Percentiles rank a stretch among this genome's conserved stretches.
Evolutionary conservation across 2,113 vertebrate genomes (phyloP).

Genomic region (Aythya baeri): DNA sequence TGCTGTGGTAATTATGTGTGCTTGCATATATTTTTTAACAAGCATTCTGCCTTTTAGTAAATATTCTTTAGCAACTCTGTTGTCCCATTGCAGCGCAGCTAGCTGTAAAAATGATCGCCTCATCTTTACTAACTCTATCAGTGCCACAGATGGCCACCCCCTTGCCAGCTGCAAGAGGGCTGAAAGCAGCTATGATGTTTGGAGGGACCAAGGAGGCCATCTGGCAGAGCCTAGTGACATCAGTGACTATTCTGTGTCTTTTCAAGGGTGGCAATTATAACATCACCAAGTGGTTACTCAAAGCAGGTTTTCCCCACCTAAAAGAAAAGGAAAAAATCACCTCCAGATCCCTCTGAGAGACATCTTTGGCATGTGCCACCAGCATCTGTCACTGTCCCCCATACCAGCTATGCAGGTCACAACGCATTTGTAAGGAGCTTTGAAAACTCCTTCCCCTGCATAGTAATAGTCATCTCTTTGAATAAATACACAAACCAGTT

Average conservation of each 20-base stretch:
- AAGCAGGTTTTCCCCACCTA: not conserved
- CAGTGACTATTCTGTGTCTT: not conserved
- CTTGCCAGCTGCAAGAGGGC: not conserved
- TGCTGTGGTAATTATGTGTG: slow-evolving; percentile 47
- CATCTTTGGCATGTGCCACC: not conserved
- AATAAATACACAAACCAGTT: not conserved
- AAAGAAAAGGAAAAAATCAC: not conserved
- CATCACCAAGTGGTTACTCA: fast-evolving
- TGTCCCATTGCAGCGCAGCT: not conserved
- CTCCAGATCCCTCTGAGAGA: not conserved
- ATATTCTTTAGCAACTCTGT: slow-evolving; percentile 19
- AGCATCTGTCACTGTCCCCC: not conserved
- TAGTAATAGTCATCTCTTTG: not conserved
- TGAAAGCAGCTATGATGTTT: not conserved
- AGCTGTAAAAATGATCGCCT: not conserved
- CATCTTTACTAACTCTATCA: not conserved
- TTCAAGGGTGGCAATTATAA: not conserved
- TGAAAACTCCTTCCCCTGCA: not conserved
- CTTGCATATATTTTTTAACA: not conserved
- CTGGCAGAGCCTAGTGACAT: not conserved
- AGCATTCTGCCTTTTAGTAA: slow-evolving; percentile 49
- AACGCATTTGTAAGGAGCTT: not conserved
- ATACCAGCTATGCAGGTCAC: no score
- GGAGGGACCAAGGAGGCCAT: not conserved
- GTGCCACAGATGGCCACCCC: not conserved